Conservation (phyloP, 1,140 invertebrate genomes). For the Meloidogyne hapla region DNA sequence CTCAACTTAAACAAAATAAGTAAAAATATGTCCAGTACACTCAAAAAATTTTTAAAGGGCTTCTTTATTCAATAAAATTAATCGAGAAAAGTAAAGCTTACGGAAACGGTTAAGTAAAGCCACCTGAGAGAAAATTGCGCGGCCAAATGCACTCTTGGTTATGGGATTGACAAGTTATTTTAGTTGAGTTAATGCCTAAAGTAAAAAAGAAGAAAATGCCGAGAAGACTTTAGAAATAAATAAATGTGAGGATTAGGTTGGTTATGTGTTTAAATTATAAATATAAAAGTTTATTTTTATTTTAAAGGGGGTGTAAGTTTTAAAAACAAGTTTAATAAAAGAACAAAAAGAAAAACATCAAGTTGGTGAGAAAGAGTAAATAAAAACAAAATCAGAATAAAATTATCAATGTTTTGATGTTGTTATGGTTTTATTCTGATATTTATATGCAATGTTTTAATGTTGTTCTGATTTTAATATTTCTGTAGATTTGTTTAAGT, state of each 20-base stretch:
- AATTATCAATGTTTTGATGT: too few relatives aligned
- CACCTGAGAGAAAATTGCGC: neutral
- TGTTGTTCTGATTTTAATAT: too few relatives aligned
- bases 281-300: too few relatives aligned
- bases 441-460: too few relatives aligned
- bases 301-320: too few relatives aligned
- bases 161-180: conserved; percentile 1
- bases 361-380: too few relatives aligned
- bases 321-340: too few relatives aligned
- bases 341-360: too few relatives aligned
- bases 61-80: conserved; percentile 2
- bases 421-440: too few relatives aligned
- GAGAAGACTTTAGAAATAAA: neutral
- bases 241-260: neutral
- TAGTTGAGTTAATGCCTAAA: neutral
- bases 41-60: neutral
- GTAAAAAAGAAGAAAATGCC: neutral
- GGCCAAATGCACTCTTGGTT: neutral
- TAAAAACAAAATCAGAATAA: too few relatives aligned
- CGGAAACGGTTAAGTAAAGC: neutral
- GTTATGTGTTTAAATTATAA: neutral
- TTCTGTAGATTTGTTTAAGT: too few relatives aligned
- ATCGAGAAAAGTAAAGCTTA: neutral
- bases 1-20: neutral
- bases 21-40: neutral